These are phyloP conservation scores for Pyrgus malvae DNA, from an alignment of 2,888 invertebrate species.

Conservation along the genomic window DNA sequence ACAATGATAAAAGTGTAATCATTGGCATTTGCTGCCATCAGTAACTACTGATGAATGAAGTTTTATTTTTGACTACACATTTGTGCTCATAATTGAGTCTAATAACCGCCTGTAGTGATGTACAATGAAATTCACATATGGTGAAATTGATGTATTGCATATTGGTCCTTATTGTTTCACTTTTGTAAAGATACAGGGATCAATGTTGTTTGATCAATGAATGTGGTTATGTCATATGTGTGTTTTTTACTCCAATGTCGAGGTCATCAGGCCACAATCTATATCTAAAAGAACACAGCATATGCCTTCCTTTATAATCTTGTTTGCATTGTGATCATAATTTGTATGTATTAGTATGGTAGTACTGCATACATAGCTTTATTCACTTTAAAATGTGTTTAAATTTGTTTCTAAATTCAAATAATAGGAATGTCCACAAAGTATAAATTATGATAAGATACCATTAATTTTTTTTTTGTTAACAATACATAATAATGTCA, in stretches of 20 bases:
- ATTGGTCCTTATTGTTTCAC: slow-evolving; percentile 42
- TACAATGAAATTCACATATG: slow-evolving; percentile 38
- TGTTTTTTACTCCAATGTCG: slow-evolving; percentile 15
- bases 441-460: background rate
- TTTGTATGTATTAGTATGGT: slow-evolving; percentile 4
- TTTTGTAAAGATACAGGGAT: slow-evolving; percentile 21
- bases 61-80: slow-evolving; percentile 55
- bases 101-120: slow-evolving; percentile 49
- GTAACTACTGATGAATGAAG: slow-evolving; percentile 44
- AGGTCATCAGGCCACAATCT: slow-evolving; percentile 15
- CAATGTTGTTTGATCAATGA: slow-evolving; percentile 6
- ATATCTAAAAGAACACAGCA: slow-evolving; percentile 22
- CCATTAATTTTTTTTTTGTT: background rate
- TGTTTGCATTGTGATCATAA: background rate
- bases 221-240: slow-evolving; percentile 27
- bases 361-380: too few species aligned
- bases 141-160: slow-evolving; percentile 31
- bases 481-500: background rate
- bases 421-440: too few species aligned
- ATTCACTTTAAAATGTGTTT: too few species aligned
- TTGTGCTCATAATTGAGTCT: slow-evolving; percentile 62
- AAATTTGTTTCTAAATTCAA: too few species aligned
- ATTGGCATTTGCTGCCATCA: slow-evolving; percentile 44
- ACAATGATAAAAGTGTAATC: slow-evolving; percentile 45
- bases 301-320: slow-evolving; percentile 14